Conservation (phyloP, 2,797 vertebrate species). For the Smutsia temminckii region DNA sequence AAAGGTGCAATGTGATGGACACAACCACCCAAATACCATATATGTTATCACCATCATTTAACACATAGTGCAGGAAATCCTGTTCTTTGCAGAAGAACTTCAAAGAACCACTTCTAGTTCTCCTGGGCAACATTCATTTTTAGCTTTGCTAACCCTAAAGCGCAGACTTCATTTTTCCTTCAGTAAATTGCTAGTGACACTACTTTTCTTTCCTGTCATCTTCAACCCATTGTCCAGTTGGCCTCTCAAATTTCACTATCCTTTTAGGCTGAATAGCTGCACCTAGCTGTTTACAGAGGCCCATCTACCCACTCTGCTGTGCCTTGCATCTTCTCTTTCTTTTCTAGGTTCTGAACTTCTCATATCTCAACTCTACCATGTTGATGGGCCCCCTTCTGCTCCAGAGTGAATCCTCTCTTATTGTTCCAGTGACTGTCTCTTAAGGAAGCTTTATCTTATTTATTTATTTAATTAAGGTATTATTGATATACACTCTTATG, state of each 20-base stretch:
- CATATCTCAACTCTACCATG: neutral
- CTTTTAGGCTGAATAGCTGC: neutral
- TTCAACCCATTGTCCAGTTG: conserved; percentile 26
- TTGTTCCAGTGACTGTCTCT: neutral
- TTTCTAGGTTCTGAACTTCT: neutral
- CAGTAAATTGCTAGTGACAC: conserved; percentile 57
- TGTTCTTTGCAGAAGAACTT: conserved; percentile 70
- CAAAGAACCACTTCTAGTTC: conserved; percentile 44
- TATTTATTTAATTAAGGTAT: too few relatives aligned
- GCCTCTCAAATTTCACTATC: neutral
- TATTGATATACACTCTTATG: too few relatives aligned
- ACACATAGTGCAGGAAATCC: conserved; percentile 68
- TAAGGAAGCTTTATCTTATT: neutral
- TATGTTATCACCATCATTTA: conserved; percentile 71
- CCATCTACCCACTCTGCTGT: neutral
- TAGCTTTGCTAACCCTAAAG: conserved; percentile 57
- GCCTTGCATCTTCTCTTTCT: neutral
- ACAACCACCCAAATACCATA: neutral
- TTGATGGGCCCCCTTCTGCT: neutral
- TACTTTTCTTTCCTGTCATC: conserved; percentile 29
- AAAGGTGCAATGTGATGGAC: conserved; percentile 59
- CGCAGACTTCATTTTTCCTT: conserved; percentile 8
- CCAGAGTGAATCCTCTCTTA: neutral
- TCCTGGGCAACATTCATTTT: conserved; percentile 53
- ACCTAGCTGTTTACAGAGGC: neutral